Conservation (phyloP, 2,113 vertebrate genomes). For the Corythornis vintsioides region DNA sequence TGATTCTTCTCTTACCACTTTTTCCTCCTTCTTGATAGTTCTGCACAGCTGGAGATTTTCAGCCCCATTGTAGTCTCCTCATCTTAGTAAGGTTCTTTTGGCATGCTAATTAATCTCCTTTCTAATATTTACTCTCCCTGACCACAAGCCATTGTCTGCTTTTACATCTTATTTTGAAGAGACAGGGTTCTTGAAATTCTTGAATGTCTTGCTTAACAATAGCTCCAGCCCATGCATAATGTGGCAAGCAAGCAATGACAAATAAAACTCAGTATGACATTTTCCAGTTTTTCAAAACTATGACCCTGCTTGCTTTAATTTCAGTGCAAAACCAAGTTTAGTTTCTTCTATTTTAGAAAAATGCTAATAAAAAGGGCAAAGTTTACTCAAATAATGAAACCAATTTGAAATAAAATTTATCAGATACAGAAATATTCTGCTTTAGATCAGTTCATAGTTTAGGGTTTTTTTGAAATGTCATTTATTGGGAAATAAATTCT, state of each 20-base stretch:
- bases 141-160: slow-evolving; percentile 43
- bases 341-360: background rate
- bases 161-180: slow-evolving; percentile 52
- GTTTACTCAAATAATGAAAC: background rate
- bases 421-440: background rate
- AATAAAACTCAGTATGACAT: background rate
- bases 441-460: background rate
- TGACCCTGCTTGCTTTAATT: background rate
- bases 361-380: background rate
- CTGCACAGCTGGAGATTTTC: slow-evolving; percentile 51
- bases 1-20: slow-evolving; percentile 9
- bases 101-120: slow-evolving; percentile 62
- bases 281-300: background rate
- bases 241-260: background rate
- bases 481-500: background rate
- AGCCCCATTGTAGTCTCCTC: slow-evolving; percentile 24
- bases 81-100: slow-evolving; percentile 42
- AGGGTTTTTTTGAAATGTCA: background rate
- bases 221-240: background rate
- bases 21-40: slow-evolving; percentile 13
- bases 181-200: slow-evolving; percentile 24
- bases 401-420: background rate
- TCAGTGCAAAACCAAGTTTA: background rate
- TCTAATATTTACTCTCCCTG: slow-evolving; percentile 46
- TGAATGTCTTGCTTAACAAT: slow-evolving; percentile 21